Conservation (phyloP, 2,888 invertebrate species). For the Campopleginae sp. region DNA sequence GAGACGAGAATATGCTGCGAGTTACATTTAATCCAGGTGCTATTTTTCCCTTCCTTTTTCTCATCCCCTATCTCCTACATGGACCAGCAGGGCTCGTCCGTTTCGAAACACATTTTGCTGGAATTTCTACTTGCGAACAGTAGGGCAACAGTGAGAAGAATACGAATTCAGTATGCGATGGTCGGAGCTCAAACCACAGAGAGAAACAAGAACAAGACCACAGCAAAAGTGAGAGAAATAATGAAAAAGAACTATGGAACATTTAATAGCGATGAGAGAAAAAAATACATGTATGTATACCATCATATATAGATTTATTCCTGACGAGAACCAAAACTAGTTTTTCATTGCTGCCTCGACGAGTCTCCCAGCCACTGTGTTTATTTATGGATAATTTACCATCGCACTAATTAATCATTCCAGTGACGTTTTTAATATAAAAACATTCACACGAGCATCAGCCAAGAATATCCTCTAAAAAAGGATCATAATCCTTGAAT, state of each 20-base stretch:
- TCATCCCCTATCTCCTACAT: constrained; percentile 18
- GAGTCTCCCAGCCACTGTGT: neutral
- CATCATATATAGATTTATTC: neutral
- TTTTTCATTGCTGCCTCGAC: neutral
- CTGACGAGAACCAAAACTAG: constrained; percentile 15
- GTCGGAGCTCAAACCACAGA: constrained; percentile 35
- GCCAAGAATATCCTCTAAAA: neutral
- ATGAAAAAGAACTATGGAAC: constrained; percentile 36
- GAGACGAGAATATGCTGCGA: constrained; percentile 44
- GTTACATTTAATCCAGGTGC: constrained; percentile 56
- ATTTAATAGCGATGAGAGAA: constrained; percentile 31
- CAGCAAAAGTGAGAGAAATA: constrained; percentile 16
- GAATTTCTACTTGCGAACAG: constrained; percentile 49
- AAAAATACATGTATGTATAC: constrained; percentile 13
- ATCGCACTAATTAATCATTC: constrained; percentile 4
- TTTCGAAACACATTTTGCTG: constrained; percentile 50
- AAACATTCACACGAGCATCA: neutral
- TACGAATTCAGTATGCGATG: neutral
- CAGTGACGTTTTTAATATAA: constrained; percentile 3
- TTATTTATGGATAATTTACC: constrained; percentile 14
- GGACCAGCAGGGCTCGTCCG: constrained; percentile 13
- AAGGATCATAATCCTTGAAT: neutral
- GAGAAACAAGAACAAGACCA: constrained; percentile 20
- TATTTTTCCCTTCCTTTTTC: constrained; percentile 18
- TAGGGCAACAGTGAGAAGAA: constrained; percentile 22